Conservation (phyloP, 2,888 invertebrate genomes). For the Altica lythri region DNA sequence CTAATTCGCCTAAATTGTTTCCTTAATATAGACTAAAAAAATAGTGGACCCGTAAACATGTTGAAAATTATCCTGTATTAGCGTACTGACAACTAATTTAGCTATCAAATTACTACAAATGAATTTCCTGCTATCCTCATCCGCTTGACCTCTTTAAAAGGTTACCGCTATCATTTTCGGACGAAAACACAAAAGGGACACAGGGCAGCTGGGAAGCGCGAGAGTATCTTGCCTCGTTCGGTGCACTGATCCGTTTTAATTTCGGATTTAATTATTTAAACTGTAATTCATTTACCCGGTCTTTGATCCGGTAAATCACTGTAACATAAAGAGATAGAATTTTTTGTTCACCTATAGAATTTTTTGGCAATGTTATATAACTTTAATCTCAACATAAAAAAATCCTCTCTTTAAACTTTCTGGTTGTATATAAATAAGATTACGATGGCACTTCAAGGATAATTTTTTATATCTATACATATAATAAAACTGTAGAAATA, state of each 20-base stretch:
- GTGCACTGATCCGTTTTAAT: slow-evolving; percentile 12
- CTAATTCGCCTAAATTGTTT: too few species aligned
- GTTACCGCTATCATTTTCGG: slow-evolving; percentile 4
- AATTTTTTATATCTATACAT: too few species aligned
- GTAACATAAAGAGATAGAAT: too few species aligned
- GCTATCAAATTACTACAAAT: slow-evolving; percentile 6
- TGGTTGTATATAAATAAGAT: too few species aligned
- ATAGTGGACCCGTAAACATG: too few species aligned
- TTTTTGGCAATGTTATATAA: too few species aligned
- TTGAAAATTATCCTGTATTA: slow-evolving; percentile 2
- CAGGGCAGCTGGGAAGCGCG: slow-evolving; percentile 1
- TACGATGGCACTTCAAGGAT: too few species aligned
- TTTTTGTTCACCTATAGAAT: too few species aligned
- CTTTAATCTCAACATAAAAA: too few species aligned
- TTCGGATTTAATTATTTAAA: slow-evolving; percentile 19
- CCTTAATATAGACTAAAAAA: too few species aligned
- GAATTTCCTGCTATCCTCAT: background rate
- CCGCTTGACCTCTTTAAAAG: slow-evolving; percentile 5
- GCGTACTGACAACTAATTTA: slow-evolving; percentile 2
- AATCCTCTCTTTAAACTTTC: too few species aligned
- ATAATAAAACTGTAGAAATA: too few species aligned
- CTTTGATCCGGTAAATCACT: slow-evolving; percentile 11
- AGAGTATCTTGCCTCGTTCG: slow-evolving; percentile 8
- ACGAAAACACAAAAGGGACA: slow-evolving; percentile 12
- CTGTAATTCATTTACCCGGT: slow-evolving; percentile 10